These are phyloP conservation scores for Nylanderia fulva DNA, from an alignment of 1,140 invertebrate genomes.

Conservation along the genomic window DNA sequence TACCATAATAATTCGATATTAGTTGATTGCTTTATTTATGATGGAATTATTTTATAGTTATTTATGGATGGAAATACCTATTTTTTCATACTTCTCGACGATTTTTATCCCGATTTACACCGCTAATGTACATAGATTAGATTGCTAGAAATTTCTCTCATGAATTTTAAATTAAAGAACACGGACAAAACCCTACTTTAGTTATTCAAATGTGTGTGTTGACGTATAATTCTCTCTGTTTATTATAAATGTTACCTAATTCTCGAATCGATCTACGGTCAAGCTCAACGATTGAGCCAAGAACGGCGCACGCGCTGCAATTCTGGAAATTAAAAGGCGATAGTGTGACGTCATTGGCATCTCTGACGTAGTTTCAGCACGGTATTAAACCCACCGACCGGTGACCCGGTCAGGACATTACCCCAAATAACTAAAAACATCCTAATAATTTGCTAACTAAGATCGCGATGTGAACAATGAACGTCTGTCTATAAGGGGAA, in stretches of 20 bases:
- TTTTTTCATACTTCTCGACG: no score
- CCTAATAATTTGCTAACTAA: conserved; percentile 10
- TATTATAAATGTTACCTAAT: conserved; percentile 57
- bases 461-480: not conserved
- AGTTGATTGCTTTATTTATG: no score
- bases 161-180: not conserved
- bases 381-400: not conserved
- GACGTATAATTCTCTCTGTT: conserved; percentile 30
- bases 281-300: conserved; percentile 44
- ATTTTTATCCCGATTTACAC: conserved; percentile 18
- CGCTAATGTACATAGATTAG: no score
- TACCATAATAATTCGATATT: no score
- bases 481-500: not conserved
- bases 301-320: conserved; percentile 32
- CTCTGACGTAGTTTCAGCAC: conserved; percentile 38
- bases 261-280: conserved; percentile 40
- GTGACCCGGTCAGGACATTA: conserved; percentile 35
- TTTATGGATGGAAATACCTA: no score
- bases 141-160: conserved; percentile 9
- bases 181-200: not conserved
- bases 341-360: conserved; percentile 45
- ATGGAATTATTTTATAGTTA: no score
- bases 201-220: conserved; percentile 9
- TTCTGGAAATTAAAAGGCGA: conserved; percentile 46
- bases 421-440: conserved; percentile 50